These are phyloP conservation scores for Syritta pipiens DNA, from an alignment of 2,888 invertebrate species.

Conservation along the genomic window DNA sequence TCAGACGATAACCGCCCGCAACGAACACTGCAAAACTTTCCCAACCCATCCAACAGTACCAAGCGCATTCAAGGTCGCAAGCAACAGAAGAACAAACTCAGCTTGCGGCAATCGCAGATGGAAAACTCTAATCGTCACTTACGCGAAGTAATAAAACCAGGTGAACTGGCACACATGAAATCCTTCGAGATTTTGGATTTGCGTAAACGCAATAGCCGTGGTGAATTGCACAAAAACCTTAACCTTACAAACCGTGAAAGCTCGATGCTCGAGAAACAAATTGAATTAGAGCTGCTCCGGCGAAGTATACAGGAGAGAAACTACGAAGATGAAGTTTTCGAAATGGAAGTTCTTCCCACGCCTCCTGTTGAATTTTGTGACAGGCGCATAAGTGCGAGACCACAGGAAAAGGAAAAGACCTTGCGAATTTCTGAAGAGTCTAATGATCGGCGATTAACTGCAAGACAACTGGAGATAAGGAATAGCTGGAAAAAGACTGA, in stretches of 20 bases:
- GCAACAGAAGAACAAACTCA: neutral
- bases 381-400: neutral
- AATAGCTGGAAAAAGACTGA: no score
- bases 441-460: no score
- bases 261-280: conserved; percentile 15
- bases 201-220: conserved; percentile 35
- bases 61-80: no score
- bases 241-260: neutral
- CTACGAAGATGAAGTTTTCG: conserved; percentile 17
- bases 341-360: conserved; percentile 17
- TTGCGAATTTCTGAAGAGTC: no score
- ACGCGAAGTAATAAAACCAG: conserved; percentile 1
- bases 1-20: neutral
- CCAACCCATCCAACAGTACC: neutral
- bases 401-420: no score
- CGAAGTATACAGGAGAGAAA: conserved; percentile 14
- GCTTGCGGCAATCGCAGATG: neutral
- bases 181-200: conserved; percentile 21
- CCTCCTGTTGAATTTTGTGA: conserved; percentile 47
- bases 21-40: neutral
- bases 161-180: conserved; percentile 1
- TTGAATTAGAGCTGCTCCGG: conserved; percentile 28
- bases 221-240: conserved; percentile 2
- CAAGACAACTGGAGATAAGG: no score
- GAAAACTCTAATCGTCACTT: neutral